Base-by-base conservation (phyloP, 2,797 vertebrate species). In the Xenentodon cancila region DNA sequence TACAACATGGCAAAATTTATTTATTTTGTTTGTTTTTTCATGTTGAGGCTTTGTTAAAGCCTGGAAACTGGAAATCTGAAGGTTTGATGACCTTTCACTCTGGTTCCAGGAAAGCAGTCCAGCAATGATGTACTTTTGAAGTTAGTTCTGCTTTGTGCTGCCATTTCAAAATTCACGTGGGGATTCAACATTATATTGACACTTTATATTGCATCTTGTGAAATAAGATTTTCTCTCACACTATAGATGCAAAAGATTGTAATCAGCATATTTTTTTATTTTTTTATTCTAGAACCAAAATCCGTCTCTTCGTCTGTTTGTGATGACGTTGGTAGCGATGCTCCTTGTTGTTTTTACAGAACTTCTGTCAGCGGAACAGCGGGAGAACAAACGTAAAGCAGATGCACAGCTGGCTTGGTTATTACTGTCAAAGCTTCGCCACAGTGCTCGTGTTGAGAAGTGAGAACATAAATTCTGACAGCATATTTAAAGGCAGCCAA, bases 311-410 rank as follows among this genome's bases (percentile, higher is more conserved):
- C 25, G 34, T 44, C 5, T 4, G 12, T 37, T 45, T 9, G 44
- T 0, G 9, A 52, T 47, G 49, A 65, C n/a, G 21, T 12, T 56
- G 25, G 53, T 3, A 12, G 44, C 47, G 73, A 71, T 43, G 48
- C 44, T 37, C 42, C 46, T 22, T 0, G 6, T n/a, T 59, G 56
- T 68, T 76, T 79, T 73, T 17, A 8, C 22, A 55, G 25, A 59
- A 25, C 42, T 54, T 18, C 32, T 34, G 59, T 48, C 50, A 48
- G 27, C 3, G 9, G 11, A 15, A 40, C 3, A 15, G 2, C 45
- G 20, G 45, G 64, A 22, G 59, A 37, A 72, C 27, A 68, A 68
- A 85, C 73, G 27, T 42, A 25, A 75, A 80, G 67, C 80, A 84
- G 79, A 86, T 87, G 77, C 81, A 66, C 59, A 54, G 21, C 50